Conservation (phyloP, 1,140 invertebrate genomes). For the Nomia melanderi region DNA sequence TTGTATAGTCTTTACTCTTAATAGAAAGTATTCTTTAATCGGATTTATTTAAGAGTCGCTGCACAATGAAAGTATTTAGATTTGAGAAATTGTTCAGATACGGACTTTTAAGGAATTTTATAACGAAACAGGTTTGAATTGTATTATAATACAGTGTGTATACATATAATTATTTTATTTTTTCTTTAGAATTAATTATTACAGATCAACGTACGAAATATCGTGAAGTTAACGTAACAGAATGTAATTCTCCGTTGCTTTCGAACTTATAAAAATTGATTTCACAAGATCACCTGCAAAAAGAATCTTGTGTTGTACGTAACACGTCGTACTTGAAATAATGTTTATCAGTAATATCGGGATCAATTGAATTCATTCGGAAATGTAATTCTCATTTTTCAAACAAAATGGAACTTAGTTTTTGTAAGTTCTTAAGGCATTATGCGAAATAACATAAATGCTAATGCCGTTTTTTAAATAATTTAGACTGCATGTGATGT, state of each 20-base stretch:
- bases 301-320: too few relatives aligned
- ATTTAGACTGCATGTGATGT: not conserved
- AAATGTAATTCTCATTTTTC: too few relatives aligned
- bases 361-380: too few relatives aligned
- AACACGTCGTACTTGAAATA: too few relatives aligned
- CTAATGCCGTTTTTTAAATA: too few relatives aligned
- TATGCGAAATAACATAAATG: not conserved
- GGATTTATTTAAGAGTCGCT: not conserved
- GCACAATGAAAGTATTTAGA: not conserved
- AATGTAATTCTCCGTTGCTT: not conserved
- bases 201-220: not conserved
- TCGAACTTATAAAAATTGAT: not conserved
- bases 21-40: not conserved
- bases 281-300: not conserved
- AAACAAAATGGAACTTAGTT: not conserved
- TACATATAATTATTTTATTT: slow-evolving; percentile 1
- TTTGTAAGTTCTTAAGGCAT: not conserved
- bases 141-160: not conserved
- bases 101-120: not conserved
- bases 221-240: not conserved
- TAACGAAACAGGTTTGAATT: not conserved
- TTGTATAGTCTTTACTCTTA: not conserved
- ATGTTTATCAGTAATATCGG: not conserved
- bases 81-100: not conserved
- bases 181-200: not conserved